Percentiles rank a stretch among this genome's conserved stretches.
phyloP scores from a whole-genome alignment of 2,888 invertebrate genomes.

The Tinea trinotella region DNA sequence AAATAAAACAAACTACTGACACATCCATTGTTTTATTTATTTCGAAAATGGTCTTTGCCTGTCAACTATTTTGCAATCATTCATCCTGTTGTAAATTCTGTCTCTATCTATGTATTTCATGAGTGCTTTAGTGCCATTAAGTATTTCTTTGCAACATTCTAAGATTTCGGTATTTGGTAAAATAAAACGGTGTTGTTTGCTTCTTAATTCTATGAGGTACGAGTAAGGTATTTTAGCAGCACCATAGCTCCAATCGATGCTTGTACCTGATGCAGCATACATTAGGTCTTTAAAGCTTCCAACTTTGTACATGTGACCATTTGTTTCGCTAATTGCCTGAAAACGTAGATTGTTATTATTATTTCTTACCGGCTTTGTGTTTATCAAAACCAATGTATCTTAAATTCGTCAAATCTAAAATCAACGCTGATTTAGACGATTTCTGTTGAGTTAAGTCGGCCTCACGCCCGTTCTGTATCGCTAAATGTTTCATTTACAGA shows the following conservation, averaged over 20 bases:
- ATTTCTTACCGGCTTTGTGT: no score
- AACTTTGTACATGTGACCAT: conserved; percentile 57
- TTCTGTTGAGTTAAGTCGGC: no score
- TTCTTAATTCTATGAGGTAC: conserved; percentile 52
- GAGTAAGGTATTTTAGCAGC: conserved; percentile 56
- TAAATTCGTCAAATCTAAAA: no score
- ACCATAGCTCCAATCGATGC: conserved; percentile 64
- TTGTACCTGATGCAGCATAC: conserved; percentile 57
- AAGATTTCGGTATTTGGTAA: conserved; percentile 48
- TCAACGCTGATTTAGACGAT: no score
- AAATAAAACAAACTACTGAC: background rate
- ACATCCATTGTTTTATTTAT: background rate
- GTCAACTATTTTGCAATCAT: conserved; percentile 4
- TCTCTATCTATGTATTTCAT: conserved; percentile 39
- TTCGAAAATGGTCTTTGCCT: background rate
- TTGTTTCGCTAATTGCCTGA: conserved; percentile 55
- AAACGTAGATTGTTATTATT: conserved; percentile 26
- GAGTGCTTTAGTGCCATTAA: conserved; percentile 46
- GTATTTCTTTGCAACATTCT: conserved; percentile 47
- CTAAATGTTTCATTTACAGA: no score
- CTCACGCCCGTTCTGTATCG: no score
- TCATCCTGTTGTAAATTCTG: background rate
- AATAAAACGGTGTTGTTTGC: conserved; percentile 47
- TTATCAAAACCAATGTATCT: no score
- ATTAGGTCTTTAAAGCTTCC: conserved; percentile 60